These are phyloP conservation scores for Belgica antarctica DNA, from an alignment of 2,888 invertebrate genomes.

Conservation along the genomic window DNA sequence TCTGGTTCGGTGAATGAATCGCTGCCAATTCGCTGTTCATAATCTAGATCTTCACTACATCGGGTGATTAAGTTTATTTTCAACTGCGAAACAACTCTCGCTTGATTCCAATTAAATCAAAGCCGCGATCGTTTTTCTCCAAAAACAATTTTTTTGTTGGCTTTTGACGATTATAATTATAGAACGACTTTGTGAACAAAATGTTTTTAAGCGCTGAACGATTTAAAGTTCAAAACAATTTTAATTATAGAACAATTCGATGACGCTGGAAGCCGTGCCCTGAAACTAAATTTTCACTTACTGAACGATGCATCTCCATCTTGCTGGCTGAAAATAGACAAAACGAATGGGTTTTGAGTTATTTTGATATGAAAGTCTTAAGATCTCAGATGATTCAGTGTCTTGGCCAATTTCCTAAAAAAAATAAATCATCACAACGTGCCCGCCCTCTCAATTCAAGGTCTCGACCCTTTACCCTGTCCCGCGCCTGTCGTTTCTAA, in stretches of 20 bases:
- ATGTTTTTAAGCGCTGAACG: not conserved
- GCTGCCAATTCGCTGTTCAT: not conserved
- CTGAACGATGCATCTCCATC: not conserved
- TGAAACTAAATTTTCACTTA: not conserved
- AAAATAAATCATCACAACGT: too few species aligned
- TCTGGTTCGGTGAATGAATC: not conserved
- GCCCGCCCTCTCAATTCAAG: too few species aligned
- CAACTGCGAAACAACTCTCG: not conserved
- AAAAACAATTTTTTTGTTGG: not conserved
- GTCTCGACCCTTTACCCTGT: too few species aligned
- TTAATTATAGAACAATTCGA: too few species aligned
- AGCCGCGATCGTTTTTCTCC: too few species aligned
- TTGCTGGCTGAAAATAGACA: constrained; percentile 5
- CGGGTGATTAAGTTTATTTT: not conserved
- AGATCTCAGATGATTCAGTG: too few species aligned
- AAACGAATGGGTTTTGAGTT: not conserved
- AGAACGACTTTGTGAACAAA: not conserved
- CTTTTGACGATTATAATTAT: not conserved
- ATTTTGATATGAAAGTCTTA: not conserved
- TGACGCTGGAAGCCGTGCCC: too few species aligned
- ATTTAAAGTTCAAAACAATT: not conserved
- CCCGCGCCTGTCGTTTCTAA: too few species aligned
- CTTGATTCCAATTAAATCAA: too few species aligned
- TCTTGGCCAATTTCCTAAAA: too few species aligned
- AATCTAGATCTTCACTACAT: not conserved